Evolutionary conservation across 2,797 vertebrate species (phyloP), one percentile per base, ranked within the genome.

Genomic region (Cossypha caffra): DNA sequence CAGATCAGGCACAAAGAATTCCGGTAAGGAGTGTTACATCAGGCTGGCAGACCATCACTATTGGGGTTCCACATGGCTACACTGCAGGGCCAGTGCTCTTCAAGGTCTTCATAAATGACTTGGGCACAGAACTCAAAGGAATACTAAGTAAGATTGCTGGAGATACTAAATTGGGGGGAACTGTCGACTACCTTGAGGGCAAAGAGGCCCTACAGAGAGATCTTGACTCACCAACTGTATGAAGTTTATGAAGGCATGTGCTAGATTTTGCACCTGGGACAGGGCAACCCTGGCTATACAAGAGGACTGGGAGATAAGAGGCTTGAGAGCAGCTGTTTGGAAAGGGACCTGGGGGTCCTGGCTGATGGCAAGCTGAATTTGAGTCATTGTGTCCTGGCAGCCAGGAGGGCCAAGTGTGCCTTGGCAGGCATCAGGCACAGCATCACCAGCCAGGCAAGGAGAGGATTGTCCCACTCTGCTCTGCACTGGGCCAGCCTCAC

Each of bases 401-500:
- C 47, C 38, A 52, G 72, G n/a, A 1, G 10, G 19, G 33, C 10
- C 38, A 68, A 0, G 2, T 0, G 0, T 59, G 23, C 21, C 7
- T 29, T 75, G 54, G 5, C 10, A 8, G 1, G 28, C n/a, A 52
- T 37, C 38, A 38, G 54, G 28, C 45, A 28, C 28, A 23, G 26
- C 21, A 67, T 37, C 1, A 0, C 21, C 52, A 58, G 37, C 52
- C 0, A 2, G 62, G 11, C 18, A n/a, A 37, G n/a, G 14, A 58
- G 15, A 35, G 17, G 11, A 66, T 43, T 66, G 52, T 37, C 54
- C 19, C 0, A 1, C 28, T 19, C 45, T 59, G 10, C 8, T 52
- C 45, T 55, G 57, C 14, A 2, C 23, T 37, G 15, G 12, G 13
- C 4, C 0, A 0, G 35, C 40, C 35, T 23, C 48, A 40, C 6